Conservation (phyloP, 1,140 invertebrate genomes). For the Tetramorium parvispinum region DNA sequence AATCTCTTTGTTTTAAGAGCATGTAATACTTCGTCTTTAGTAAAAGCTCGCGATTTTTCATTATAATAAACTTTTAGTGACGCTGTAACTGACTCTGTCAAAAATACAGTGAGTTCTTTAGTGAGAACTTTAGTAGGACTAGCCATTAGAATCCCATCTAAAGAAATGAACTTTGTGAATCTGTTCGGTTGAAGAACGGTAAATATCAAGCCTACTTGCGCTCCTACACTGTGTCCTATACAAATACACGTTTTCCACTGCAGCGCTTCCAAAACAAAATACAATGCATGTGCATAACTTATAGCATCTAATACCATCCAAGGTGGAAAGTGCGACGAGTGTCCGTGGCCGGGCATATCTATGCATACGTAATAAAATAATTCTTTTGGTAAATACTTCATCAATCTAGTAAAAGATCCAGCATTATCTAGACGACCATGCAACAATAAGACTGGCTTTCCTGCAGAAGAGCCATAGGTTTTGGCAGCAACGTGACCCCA, state of each 20-base stretch:
- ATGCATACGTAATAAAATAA: conserved; percentile 88
- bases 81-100: too few species aligned
- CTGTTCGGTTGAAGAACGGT: conserved; percentile 85
- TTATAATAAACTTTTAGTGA: conserved; percentile 62
- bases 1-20: conserved; percentile 80
- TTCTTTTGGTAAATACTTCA: conserved; percentile 86
- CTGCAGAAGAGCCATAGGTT: conserved; percentile 87
- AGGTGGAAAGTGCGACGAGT: conserved; percentile 87
- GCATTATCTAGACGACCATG: conserved; percentile 90
- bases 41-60: conserved; percentile 80
- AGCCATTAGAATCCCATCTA: conserved; percentile 84
- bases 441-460: conserved; percentile 86
- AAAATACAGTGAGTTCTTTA: too few species aligned
- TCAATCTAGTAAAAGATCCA: conserved; percentile 88
- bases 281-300: conserved; percentile 85
- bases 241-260: conserved; percentile 86
- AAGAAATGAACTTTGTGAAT: conserved; percentile 85
- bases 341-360: conserved; percentile 90
- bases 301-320: conserved; percentile 84
- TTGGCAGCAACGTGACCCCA: conserved; percentile 86
- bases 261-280: conserved; percentile 86
- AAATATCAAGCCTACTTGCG: conserved; percentile 83
- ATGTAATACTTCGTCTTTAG: conserved; percentile 85
- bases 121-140: too few species aligned
- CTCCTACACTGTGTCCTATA: conserved; percentile 88